These are phyloP conservation scores for Himalopsyche kuldschensis DNA, from an alignment of 2,888 invertebrate species.

Conservation along the genomic window DNA sequence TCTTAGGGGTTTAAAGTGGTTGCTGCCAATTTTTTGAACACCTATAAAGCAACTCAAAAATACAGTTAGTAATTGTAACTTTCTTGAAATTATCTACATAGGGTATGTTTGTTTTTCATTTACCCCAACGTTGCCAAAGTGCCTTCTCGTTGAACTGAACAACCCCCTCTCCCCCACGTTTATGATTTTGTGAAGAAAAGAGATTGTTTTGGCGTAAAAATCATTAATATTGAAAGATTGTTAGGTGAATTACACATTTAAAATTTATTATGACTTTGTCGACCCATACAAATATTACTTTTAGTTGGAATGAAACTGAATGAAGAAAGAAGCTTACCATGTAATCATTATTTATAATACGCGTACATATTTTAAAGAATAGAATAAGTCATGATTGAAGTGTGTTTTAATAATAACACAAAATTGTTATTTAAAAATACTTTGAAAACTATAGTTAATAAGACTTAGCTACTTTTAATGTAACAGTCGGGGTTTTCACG, in stretches of 20 bases:
- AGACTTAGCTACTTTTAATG: too few relatives aligned
- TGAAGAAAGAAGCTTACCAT: too few relatives aligned
- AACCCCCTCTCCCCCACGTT: neutral
- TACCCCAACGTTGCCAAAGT: neutral
- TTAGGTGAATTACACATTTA: neutral
- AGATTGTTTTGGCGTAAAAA: neutral
- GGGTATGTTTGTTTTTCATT: neutral
- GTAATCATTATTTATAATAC: too few relatives aligned
- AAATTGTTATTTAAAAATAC: too few relatives aligned
- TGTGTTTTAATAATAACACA: too few relatives aligned
- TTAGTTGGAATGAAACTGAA: too few relatives aligned
- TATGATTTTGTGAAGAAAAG: neutral
- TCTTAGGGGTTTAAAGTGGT: neutral
- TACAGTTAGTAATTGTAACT: neutral
- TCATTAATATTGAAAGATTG: neutral
- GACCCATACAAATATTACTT: too few relatives aligned
- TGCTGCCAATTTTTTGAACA: neutral
- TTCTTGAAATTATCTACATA: neutral
- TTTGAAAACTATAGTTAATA: too few relatives aligned
- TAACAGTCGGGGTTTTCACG: too few relatives aligned
- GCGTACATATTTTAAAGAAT: too few relatives aligned
- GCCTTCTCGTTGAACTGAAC: neutral
- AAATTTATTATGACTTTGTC: too few relatives aligned
- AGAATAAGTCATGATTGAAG: too few relatives aligned
- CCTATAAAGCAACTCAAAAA: neutral